These are phyloP conservation scores for Brachyhypopomus gauderio DNA, from an alignment of 2,113 vertebrate genomes.

Conservation along the genomic window DNA sequence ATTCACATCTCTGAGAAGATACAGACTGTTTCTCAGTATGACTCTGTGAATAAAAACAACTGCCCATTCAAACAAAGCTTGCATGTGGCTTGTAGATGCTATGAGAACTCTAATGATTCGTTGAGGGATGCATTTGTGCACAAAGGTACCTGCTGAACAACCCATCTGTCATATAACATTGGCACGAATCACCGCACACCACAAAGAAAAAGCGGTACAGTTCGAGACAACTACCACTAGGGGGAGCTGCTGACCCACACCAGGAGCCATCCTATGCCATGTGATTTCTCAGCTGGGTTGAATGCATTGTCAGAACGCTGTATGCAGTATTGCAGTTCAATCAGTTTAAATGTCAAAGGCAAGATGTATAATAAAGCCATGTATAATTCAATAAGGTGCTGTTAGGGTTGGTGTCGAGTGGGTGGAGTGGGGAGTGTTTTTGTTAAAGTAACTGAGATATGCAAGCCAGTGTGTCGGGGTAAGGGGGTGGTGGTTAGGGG, in stretches of 20 bases:
- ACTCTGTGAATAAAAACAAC: not conserved
- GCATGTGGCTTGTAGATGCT: not conserved
- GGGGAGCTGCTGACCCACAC: slow-evolving; percentile 49
- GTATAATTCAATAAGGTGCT: too few species aligned
- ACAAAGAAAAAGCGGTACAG: not conserved
- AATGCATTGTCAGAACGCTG: not conserved
- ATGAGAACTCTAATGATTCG: not conserved
- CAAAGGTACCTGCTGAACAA: not conserved
- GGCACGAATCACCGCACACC: not conserved
- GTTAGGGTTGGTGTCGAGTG: too few species aligned
- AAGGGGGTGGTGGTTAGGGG: too few species aligned
- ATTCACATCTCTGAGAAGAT: too few species aligned
- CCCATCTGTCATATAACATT: not conserved
- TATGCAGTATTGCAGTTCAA: not conserved
- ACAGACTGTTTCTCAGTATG: not conserved
- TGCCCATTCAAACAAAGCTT: not conserved
- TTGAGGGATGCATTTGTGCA: not conserved
- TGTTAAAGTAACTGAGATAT: too few species aligned
- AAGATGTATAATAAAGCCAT: too few species aligned
- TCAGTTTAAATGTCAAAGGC: too few species aligned
- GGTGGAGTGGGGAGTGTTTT: too few species aligned
- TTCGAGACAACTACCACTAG: slow-evolving; percentile 45
- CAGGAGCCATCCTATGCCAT: slow-evolving; percentile 6
- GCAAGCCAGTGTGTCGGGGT: too few species aligned
- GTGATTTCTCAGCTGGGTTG: not conserved